Evolutionary conservation across 2,113 vertebrate species (phyloP).

Genomic region (Tiliqua scincoides): DNA sequence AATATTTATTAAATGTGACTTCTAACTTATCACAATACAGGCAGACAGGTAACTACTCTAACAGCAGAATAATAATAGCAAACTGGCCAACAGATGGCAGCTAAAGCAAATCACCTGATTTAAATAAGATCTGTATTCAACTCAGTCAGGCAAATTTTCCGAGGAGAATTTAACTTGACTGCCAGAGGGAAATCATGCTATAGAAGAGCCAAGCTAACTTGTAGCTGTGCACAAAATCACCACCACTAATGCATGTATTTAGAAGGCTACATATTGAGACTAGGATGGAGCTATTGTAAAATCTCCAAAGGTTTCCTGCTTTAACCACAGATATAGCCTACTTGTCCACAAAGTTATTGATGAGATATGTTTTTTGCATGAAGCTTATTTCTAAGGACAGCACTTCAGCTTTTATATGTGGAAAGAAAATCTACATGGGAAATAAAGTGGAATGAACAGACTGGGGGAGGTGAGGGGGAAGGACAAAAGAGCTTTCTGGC

Average conservation of each 20-base stretch:
- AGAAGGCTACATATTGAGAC: slow-evolving; percentile 52
- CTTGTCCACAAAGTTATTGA: slow-evolving; percentile 63
- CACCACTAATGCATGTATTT: slow-evolving; percentile 36
- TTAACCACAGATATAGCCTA: slow-evolving; percentile 62
- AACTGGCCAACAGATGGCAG: slow-evolving; percentile 82
- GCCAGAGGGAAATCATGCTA: slow-evolving; percentile 70
- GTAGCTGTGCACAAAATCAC: slow-evolving; percentile 71
- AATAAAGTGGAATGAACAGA: slow-evolving; percentile 58
- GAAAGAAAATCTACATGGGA: slow-evolving; percentile 58
- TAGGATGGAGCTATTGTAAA: slow-evolving; percentile 53
- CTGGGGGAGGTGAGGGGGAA: slow-evolving; percentile 58
- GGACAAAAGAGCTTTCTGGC: slow-evolving; percentile 79
- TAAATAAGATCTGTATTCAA: slow-evolving; percentile 71
- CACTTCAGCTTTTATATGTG: slow-evolving; percentile 48
- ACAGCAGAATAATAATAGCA: slow-evolving; percentile 74
- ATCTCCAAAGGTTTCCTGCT: slow-evolving; percentile 55
- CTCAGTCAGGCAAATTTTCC: slow-evolving; percentile 63
- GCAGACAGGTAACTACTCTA: slow-evolving; percentile 75
- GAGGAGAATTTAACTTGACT: slow-evolving; percentile 75
- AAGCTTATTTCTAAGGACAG: slow-evolving; percentile 61
- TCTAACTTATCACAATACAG: slow-evolving; percentile 72
- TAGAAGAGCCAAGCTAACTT: slow-evolving; percentile 70
- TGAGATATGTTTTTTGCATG: slow-evolving; percentile 60
- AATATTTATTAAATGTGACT: slow-evolving; percentile 70
- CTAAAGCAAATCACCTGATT: slow-evolving; percentile 78